A percentile compares a stretch with the other conserved stretches of the same genome.
These are phyloP conservation scores for Cabera pusaria DNA, from an alignment of 2,888 invertebrate genomes.

Conservation along the genomic window DNA sequence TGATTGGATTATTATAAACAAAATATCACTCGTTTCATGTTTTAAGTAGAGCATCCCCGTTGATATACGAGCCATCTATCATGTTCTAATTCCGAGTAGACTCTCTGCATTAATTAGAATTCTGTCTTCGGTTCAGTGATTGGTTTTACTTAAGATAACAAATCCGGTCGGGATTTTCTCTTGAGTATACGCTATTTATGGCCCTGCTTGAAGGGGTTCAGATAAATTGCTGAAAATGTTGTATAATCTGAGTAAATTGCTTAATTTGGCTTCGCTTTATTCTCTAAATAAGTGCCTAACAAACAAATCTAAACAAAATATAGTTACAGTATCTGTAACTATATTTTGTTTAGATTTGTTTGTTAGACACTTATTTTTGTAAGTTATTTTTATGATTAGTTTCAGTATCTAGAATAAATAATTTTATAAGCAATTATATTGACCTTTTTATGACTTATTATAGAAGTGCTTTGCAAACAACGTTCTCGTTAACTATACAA, in stretches of 20 bases:
- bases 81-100: constrained; percentile 16
- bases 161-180: constrained; percentile 34
- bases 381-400: too few relatives aligned
- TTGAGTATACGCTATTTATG: constrained; percentile 25
- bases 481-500: too few relatives aligned
- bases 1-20: too few relatives aligned
- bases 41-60: constrained; percentile 5
- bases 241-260: constrained; percentile 1
- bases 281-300: too few relatives aligned
- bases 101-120: constrained; percentile 53
- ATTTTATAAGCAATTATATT: too few relatives aligned
- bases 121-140: constrained; percentile 49
- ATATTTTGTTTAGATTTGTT: too few relatives aligned
- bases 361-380: too few relatives aligned
- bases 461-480: too few relatives aligned
- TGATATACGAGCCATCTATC: constrained; percentile 15
- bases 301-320: too few relatives aligned
- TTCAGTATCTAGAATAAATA: too few relatives aligned
- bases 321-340: too few relatives aligned
- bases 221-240: constrained; percentile 15
- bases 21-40: background rate
- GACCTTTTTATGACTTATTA: too few relatives aligned
- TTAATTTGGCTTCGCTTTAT: background rate
- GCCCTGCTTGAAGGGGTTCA: constrained; percentile 25
- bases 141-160: constrained; percentile 51